A percentile compares a stretch with the other conserved stretches of the same genome.
Evolutionary conservation across 2,797 vertebrate genomes (phyloP).

Genomic region (Arrhamphus sclerolepis): DNA sequence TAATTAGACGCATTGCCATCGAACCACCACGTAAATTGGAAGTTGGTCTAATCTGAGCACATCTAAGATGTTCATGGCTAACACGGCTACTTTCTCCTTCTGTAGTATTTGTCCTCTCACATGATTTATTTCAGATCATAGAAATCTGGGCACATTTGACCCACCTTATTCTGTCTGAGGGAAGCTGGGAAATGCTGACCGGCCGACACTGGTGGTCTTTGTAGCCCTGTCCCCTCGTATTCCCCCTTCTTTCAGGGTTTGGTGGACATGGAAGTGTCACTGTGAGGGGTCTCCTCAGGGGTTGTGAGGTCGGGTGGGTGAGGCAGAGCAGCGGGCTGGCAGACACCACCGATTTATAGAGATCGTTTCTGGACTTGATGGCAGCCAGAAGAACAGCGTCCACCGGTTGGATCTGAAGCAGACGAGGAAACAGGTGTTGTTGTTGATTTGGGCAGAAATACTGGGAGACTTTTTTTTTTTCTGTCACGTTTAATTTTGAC

Average conservation of each 20-base stretch:
- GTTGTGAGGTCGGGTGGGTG: constrained; percentile 80
- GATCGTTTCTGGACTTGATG: constrained; percentile 80
- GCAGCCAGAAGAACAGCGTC: constrained; percentile 81
- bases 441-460: constrained; percentile 21
- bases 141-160: background rate
- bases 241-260: constrained; percentile 78
- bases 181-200: constrained; percentile 33
- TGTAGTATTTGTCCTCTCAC: background rate
- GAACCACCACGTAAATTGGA: too few relatives aligned
- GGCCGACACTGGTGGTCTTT: constrained; percentile 17
- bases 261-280: constrained; percentile 85
- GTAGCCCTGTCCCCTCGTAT: constrained; percentile 25
- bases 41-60: too few relatives aligned
- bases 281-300: constrained; percentile 79
- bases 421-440: constrained; percentile 33
- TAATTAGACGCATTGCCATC: too few relatives aligned
- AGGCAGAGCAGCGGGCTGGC: constrained; percentile 84
- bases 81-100: too few relatives aligned
- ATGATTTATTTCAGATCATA: background rate
- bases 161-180: constrained; percentile 39
- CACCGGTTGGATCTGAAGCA: constrained; percentile 84
- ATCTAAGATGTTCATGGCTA: too few relatives aligned
- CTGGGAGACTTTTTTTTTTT: background rate
- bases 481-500: constrained; percentile 15
- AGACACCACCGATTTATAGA: constrained; percentile 76